Evolutionary conservation across 2,797 vertebrate genomes (phyloP).

Genomic region (Hybognathus amarus): DNA sequence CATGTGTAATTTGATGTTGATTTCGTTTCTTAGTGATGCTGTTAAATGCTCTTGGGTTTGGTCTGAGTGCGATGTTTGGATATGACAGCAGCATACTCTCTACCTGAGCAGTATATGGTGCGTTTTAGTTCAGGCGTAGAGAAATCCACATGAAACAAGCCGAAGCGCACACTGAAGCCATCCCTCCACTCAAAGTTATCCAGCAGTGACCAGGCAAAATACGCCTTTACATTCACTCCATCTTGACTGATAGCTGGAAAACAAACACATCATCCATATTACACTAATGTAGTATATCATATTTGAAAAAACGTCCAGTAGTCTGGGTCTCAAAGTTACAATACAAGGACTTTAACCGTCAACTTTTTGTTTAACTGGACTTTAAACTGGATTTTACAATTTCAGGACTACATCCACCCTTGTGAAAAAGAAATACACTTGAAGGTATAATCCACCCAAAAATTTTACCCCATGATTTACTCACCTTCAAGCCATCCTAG

Average conservation of each 20-base stretch:
- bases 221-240: conserved; percentile 72
- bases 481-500: no score
- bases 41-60: conserved; percentile 8
- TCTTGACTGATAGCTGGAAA: conserved; percentile 73
- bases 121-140: conserved; percentile 68
- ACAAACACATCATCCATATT: conserved; percentile 14
- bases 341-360: neutral
- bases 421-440: neutral
- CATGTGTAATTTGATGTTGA: neutral
- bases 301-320: neutral
- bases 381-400: no score
- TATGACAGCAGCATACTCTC: conserved; percentile 80
- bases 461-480: no score
- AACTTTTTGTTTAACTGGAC: no score
- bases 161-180: conserved; percentile 80
- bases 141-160: conserved; percentile 85
- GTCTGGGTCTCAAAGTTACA: neutral
- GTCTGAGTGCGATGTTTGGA: conserved; percentile 61
- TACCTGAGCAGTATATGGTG: conserved; percentile 79
- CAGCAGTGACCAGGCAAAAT: conserved; percentile 83
- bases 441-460: no score
- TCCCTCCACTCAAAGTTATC: conserved; percentile 85
- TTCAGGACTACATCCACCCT: neutral
- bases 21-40: neutral
- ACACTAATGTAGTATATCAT: neutral